Evolutionary conservation across 2,113 vertebrate species (phyloP).

Genomic region (Cranoglanis bouderius): DNA sequence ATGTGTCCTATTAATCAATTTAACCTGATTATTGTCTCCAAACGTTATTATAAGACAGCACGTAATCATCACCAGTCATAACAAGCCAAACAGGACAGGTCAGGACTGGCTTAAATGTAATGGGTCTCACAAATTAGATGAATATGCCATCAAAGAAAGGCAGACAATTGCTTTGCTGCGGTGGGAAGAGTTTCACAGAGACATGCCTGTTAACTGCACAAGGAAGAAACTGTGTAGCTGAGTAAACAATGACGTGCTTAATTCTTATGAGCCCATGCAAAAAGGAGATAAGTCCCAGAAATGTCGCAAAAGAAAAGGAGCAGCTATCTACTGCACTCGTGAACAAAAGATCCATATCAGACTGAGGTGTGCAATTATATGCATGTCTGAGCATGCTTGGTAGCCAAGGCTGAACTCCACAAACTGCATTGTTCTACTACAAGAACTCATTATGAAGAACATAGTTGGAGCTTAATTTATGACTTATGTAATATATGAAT

Average conservation of each 20-base stretch:
- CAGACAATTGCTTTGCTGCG: neutral
- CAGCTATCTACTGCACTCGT: neutral
- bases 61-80: neutral
- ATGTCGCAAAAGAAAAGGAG: neutral
- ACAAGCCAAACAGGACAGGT: neutral
- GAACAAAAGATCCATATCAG: slow-evolving; percentile 33
- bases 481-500: neutral
- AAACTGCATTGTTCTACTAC: slow-evolving; percentile 28
- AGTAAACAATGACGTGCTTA: neutral
- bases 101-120: neutral
- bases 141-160: neutral
- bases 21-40: neutral
- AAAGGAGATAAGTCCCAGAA: slow-evolving; percentile 26
- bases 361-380: slow-evolving; percentile 25
- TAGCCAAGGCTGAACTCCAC: slow-evolving; percentile 25
- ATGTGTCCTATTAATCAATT: neutral
- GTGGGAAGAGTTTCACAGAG: neutral
- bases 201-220: neutral
- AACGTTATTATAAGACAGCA: neutral
- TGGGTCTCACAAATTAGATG: neutral
- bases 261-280: neutral
- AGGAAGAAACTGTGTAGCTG: neutral
- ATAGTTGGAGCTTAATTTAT: neutral
- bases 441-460: neutral
- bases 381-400: slow-evolving; percentile 30